Conservation (phyloP, 2,888 invertebrate genomes). For the Lagria hirta region DNA sequence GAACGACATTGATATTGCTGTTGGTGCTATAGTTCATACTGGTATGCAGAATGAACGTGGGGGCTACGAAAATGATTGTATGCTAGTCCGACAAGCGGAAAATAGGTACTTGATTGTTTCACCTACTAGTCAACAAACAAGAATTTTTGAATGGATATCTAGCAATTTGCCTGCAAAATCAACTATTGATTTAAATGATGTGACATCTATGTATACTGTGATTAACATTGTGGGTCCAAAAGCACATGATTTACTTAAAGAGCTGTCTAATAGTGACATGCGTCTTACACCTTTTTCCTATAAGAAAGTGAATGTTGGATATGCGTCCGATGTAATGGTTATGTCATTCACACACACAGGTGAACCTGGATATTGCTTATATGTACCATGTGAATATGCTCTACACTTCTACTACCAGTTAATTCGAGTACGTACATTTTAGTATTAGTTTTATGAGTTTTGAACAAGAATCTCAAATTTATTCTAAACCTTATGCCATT, state of each 20-base stretch:
- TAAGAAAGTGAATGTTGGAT: conserved; percentile 67
- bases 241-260: conserved; percentile 63
- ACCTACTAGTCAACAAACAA: conserved; percentile 74
- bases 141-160: conserved; percentile 70
- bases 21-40: conserved; percentile 67
- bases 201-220: conserved; percentile 73
- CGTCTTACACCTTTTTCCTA: conserved; percentile 65
- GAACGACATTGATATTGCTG: conserved; percentile 65
- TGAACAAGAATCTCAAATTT: too few relatives aligned
- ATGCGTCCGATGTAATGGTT: conserved; percentile 69
- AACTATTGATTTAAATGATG: conserved; percentile 64
- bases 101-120: conserved; percentile 76
- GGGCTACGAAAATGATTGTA: conserved; percentile 74
- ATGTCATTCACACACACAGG: conserved; percentile 73
- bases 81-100: conserved; percentile 63
- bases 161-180: conserved; percentile 62
- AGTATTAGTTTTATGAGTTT: too few relatives aligned
- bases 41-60: conserved; percentile 72
- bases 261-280: conserved; percentile 65
- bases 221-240: conserved; percentile 72
- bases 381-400: conserved; percentile 72
- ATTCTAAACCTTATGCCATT: too few relatives aligned
- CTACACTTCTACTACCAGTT: conserved; percentile 71
- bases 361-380: conserved; percentile 70
- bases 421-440: conserved; percentile 60